These are phyloP conservation scores for Boleophthalmus pectinirostris DNA, from an alignment of 2,113 vertebrate species.

Conservation along the genomic window DNA sequence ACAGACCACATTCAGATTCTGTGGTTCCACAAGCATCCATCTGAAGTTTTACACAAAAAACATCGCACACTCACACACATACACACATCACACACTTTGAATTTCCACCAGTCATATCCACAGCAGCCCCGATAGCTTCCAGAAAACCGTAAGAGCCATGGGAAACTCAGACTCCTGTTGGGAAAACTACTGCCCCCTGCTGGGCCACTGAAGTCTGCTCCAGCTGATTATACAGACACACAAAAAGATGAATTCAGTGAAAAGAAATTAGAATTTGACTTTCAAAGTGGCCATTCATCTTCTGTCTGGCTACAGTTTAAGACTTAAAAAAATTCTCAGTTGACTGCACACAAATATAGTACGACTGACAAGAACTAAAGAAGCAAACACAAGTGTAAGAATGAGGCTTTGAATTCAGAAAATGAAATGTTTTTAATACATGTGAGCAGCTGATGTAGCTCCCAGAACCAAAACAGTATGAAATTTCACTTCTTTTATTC, in stretches of 20 bases:
- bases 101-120: not conserved
- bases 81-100: not conserved
- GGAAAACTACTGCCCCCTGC: not conserved
- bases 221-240: not conserved
- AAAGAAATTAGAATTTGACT: not conserved
- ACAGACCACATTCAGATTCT: not conserved
- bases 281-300: not conserved
- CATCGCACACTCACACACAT: no score
- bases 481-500: not conserved
- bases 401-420: not conserved
- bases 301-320: no score
- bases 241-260: not conserved
- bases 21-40: not conserved
- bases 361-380: not conserved
- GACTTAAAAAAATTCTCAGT: no score
- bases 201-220: not conserved
- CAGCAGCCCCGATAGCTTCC: not conserved
- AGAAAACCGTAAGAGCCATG: not conserved
- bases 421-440: not conserved
- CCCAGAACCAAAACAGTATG: not conserved
- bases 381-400: not conserved
- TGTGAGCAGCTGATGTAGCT: not conserved
- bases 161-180: no score
- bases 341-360: not conserved
- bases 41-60: no score